Percentiles rank a stretch among this genome's conserved stretches.
Evolutionary conservation across 1,140 invertebrate genomes (phyloP).

Genomic region (Drosophila nikananu): DNA sequence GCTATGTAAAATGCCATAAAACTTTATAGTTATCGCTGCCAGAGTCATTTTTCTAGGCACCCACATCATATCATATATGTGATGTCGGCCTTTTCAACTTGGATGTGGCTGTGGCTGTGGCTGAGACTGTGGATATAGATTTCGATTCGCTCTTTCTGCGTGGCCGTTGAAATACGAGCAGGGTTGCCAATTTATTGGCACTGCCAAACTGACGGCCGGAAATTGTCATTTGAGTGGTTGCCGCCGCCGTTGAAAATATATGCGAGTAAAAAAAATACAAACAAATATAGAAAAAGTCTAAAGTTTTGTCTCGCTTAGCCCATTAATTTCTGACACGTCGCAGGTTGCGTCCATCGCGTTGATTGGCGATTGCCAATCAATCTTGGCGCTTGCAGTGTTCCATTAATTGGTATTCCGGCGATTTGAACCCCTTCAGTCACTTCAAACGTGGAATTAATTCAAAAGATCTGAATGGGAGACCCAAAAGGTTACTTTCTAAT

Average conservation of each 20-base stretch:
- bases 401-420: slow-evolving; percentile 35
- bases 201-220: slow-evolving; percentile 76
- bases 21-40: slow-evolving; percentile 58
- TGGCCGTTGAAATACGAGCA: slow-evolving; percentile 77
- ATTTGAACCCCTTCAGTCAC: slow-evolving; percentile 30
- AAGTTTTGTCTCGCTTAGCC: slow-evolving; percentile 54
- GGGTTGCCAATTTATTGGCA: slow-evolving; percentile 80
- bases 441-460: not conserved
- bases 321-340: slow-evolving; percentile 77
- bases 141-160: slow-evolving; percentile 34
- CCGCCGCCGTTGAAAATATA: slow-evolving; percentile 30
- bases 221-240: slow-evolving; percentile 76
- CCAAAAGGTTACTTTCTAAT: not conserved
- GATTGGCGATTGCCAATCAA: slow-evolving; percentile 44
- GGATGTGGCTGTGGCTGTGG: slow-evolving; percentile 1
- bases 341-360: slow-evolving; percentile 49
- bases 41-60: slow-evolving; percentile 75
- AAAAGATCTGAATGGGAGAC: not conserved
- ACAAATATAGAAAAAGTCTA: slow-evolving; percentile 17
- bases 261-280: not conserved
- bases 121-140: slow-evolving; percentile 26
- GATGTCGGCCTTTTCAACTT: slow-evolving; percentile 34
- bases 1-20: slow-evolving; percentile 66
- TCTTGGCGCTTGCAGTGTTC: slow-evolving; percentile 29
- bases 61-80: slow-evolving; percentile 41